Evolutionary conservation across 2,797 vertebrate species (phyloP).

Genomic region (Macropus fuliginosus): DNA sequence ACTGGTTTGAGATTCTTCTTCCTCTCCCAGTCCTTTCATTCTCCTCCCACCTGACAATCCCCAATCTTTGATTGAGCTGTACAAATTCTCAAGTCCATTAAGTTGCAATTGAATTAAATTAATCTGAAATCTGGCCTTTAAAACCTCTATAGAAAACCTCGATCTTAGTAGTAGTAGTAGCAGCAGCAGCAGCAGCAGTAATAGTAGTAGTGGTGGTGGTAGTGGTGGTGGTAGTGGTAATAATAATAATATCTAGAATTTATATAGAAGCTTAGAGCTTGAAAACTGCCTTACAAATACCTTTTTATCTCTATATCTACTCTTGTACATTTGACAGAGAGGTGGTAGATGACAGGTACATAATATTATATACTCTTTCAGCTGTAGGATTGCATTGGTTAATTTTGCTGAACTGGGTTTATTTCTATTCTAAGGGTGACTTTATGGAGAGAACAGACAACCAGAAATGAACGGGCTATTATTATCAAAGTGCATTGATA

Average conservation of each 20-base stretch:
- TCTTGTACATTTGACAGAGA: neutral
- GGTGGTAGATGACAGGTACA: neutral
- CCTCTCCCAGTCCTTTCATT: neutral
- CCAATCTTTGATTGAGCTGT: neutral
- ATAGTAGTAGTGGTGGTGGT: neutral
- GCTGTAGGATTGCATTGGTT: neutral
- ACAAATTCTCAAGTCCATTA: neutral
- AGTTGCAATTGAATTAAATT: neutral
- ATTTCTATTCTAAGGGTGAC: neutral
- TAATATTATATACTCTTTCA: neutral
- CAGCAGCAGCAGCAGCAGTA: neutral
- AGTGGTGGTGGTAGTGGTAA: accelerated
- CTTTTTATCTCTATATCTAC: neutral
- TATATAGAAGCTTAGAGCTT: neutral
- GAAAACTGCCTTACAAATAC: neutral
- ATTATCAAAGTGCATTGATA: neutral
- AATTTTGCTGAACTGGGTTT: neutral
- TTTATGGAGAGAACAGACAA: neutral
- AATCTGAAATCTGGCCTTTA: neutral
- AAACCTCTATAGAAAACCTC: too few species aligned
- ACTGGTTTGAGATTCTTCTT: neutral
- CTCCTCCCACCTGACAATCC: neutral
- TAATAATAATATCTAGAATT: neutral
- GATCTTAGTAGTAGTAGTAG: neutral
- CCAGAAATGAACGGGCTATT: neutral